These are phyloP conservation scores for Salarias fasciatus DNA, from an alignment of 2,797 vertebrate species.

Conservation along the genomic window DNA sequence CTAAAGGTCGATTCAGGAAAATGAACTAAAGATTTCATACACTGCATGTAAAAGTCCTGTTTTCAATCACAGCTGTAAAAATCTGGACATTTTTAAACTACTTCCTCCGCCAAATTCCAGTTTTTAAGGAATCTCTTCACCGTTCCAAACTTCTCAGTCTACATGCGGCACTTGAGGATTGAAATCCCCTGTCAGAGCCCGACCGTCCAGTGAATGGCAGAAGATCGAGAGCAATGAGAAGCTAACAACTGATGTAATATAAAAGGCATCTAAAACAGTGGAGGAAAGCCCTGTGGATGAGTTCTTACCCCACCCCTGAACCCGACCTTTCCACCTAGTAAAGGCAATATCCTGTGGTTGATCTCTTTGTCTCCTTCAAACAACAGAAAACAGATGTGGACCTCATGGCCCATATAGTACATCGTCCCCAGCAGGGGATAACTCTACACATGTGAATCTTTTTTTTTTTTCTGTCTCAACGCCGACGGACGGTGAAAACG, in stretches of 20 bases:
- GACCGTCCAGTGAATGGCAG: constrained; percentile 24
- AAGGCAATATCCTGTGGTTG: constrained; percentile 86
- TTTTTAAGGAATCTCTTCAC: background rate
- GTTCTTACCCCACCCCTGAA: constrained; percentile 62
- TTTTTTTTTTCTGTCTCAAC: too few species aligned
- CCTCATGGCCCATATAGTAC: constrained; percentile 60
- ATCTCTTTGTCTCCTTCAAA: constrained; percentile 77
- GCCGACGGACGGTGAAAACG: too few species aligned
- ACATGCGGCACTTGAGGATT: constrained; percentile 22
- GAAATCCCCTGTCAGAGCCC: constrained; percentile 33
- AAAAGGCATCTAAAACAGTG: constrained; percentile 62
- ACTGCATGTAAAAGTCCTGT: too few species aligned
- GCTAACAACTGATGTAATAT: constrained; percentile 64
- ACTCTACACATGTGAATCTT: too few species aligned
- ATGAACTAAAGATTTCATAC: too few species aligned
- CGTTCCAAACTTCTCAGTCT: constrained; percentile 17
- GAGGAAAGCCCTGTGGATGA: constrained; percentile 69
- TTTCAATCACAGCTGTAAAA: too few species aligned
- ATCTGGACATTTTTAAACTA: too few species aligned
- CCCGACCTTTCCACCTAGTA: constrained; percentile 74
- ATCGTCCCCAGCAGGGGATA: constrained; percentile 28
- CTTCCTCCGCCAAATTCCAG: background rate
- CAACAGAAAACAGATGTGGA: constrained; percentile 85
- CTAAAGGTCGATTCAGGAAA: too few species aligned
- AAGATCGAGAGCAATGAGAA: constrained; percentile 43